Evolutionary conservation across 2,888 invertebrate genomes (phyloP), one percentile per base, ranked within the genome.

Genomic region (Muschampia plurimacula): DNA sequence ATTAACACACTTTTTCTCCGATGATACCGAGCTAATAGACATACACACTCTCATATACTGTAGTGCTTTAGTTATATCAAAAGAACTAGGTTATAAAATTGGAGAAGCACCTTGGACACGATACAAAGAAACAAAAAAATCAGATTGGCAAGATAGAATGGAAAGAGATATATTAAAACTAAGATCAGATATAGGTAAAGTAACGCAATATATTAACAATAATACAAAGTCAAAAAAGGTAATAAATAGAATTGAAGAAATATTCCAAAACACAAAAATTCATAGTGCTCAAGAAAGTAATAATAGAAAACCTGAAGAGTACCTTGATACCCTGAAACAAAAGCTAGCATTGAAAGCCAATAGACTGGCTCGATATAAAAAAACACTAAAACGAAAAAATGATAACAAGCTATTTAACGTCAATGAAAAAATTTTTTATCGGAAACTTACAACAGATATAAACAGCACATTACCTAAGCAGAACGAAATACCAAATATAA

Each of bases 311-410:
- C 75, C 75, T 3, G 75, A 75, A 74, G 76, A 80, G 64, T 77
- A 65, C 57, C 46, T 78, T 52, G 77, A 77, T 22, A 78, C 79
- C 7, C 49, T 77, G 9, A 78, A 79, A 74, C 77, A 77, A 67
- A 77, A 78, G 67, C 49, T 76, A 44, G 41, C 70, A 12, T 44
- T 77, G 1, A 77, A 76, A 74, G 67, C 57, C 44, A 70, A 75
- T 39, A 72, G 76, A 67, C 69, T 78, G 10, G 57, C n/a, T 63
- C 65, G 76, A 60, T 77, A 79, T 44, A 75, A 73, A 62, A 77
- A 78, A 67, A 36, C 76, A 66, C 49, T 55, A 41, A 15, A 76
- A 36, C 46, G 76, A 9, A 77, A 75, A 72, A 49, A 72, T 6
- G 73, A 79, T 13, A 79, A 79, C 32, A 70, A n/a, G 52, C 4